These are phyloP conservation scores for Brachionus koreanus DNA, from an alignment of 1,140 invertebrate species.

Conservation along the genomic window DNA sequence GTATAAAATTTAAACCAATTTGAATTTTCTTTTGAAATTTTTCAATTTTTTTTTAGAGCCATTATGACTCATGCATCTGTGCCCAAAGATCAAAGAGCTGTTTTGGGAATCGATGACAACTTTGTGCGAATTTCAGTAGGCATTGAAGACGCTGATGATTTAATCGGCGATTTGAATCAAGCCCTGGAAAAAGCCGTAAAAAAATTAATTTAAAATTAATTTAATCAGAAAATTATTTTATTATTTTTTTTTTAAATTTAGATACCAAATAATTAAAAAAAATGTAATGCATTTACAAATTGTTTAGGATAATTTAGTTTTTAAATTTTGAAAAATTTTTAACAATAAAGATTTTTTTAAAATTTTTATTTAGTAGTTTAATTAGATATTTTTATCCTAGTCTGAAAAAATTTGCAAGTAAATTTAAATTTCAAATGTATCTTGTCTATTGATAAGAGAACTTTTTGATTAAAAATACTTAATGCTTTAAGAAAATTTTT, in stretches of 20 bases:
- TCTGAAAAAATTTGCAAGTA: background rate
- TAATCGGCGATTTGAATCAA: conserved; percentile 80
- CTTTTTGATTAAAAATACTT: background rate
- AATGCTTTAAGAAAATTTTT: no score
- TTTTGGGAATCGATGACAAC: conserved; percentile 78
- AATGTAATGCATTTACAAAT: background rate
- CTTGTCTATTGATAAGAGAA: background rate
- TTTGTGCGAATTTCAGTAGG: conserved; percentile 86
- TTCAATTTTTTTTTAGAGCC: conserved; percentile 48
- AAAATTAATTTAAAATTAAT: background rate
- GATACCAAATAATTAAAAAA: conserved; percentile 26
- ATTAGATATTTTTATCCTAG: background rate
- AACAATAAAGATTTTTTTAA: background rate
- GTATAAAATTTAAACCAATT: conserved; percentile 50
- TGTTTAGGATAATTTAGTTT: conserved; percentile 17
- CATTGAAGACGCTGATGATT: conserved; percentile 78
- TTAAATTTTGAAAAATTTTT: background rate
- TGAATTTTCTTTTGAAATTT: background rate
- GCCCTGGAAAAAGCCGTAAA: conserved; percentile 60
- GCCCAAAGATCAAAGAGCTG: conserved; percentile 65
- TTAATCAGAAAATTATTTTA: background rate
- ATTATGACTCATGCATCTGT: conserved; percentile 62
- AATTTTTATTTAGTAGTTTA: background rate
- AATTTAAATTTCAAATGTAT: background rate
- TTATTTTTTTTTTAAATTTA: background rate